Evolutionary conservation across 1,140 invertebrate genomes (phyloP).

Genomic region (Dendrolimus punctatus): DNA sequence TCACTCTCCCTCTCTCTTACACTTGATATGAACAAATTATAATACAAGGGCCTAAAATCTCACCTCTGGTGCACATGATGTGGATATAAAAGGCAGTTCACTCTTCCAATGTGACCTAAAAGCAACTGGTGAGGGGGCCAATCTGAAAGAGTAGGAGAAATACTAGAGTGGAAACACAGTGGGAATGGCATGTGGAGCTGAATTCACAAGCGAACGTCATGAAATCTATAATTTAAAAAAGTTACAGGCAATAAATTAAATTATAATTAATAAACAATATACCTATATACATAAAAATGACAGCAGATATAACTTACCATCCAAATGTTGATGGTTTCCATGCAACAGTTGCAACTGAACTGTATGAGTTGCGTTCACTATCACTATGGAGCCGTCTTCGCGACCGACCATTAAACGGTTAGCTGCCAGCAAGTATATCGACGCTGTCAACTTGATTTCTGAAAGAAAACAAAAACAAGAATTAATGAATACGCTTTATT

Average conservation of each 20-base stretch:
- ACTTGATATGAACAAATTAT: no score
- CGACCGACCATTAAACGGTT: conserved; percentile 95
- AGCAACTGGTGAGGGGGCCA: conserved; percentile 93
- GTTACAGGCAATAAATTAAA: neutral
- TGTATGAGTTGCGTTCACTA: conserved; percentile 95
- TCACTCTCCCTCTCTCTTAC: no score
- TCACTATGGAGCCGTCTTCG: conserved; percentile 97
- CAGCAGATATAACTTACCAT: conserved; percentile 80
- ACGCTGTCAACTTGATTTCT: conserved; percentile 88
- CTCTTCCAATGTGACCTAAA: conserved; percentile 91
- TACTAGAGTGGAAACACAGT: no score
- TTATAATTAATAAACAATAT: no score
- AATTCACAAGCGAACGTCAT: no score
- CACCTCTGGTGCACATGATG: conserved; percentile 93
- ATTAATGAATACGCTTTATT: neutral
- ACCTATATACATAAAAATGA: no score
- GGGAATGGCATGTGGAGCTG: no score
- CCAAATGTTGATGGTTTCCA: conserved; percentile 89
- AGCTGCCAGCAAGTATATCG: conserved; percentile 94
- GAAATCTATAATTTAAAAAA: no score
- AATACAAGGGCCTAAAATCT: neutral
- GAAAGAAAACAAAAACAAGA: conserved; percentile 26
- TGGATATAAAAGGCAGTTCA: conserved; percentile 97
- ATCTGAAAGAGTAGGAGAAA: conserved; percentile 72
- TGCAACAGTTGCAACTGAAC: conserved; percentile 95